phyloP scores from a whole-genome alignment of 2,113 vertebrate genomes.

The Casuarius casuarius region DNA sequence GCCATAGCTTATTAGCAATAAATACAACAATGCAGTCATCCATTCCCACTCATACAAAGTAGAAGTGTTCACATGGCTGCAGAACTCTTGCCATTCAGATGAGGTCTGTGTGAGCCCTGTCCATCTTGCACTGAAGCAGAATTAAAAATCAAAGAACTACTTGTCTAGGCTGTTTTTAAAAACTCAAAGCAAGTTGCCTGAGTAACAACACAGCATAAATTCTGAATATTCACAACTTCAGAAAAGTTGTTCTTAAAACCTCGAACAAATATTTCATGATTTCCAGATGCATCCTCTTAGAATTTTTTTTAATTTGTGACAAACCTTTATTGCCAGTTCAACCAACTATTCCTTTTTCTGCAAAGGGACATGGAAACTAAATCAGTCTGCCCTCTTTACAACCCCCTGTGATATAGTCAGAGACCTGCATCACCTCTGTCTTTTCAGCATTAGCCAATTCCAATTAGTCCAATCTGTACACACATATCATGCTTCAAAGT shows the following conservation, averaged over 20 bases:
- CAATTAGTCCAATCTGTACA: background rate
- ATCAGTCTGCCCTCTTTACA: background rate
- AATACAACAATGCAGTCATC: background rate
- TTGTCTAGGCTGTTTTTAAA: background rate
- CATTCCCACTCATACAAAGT: fast-evolving
- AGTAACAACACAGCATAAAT: background rate
- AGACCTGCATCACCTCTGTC: background rate
- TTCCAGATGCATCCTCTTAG: background rate
- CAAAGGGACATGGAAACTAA: background rate
- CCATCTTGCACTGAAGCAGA: background rate
- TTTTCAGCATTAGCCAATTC: background rate
- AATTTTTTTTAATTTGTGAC: background rate
- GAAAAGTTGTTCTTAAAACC: background rate
- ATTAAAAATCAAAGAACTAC: background rate
- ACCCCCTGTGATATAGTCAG: background rate
- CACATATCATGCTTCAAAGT: background rate
- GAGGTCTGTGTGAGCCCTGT: background rate
- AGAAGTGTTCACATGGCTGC: background rate
- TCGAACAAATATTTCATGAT: background rate
- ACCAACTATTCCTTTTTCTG: background rate
- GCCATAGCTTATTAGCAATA: background rate
- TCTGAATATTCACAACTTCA: background rate
- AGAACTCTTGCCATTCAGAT: background rate
- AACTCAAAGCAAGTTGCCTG: background rate
- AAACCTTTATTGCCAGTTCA: background rate